Evolutionary conservation across 2,888 invertebrate species (phyloP).

Genomic region (Cheilosia scutellata): DNA sequence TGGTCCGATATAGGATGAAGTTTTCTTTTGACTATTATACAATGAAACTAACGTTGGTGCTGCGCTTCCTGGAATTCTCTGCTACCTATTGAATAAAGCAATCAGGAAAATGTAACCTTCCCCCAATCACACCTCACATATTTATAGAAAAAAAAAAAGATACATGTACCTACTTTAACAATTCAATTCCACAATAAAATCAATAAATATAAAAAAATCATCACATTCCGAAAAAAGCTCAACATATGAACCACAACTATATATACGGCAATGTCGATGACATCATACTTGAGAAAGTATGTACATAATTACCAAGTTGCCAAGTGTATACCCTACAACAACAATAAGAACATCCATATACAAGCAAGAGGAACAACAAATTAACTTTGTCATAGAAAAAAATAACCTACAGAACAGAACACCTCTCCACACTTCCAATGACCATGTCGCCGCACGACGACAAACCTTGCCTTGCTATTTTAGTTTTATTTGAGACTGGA

Average conservation of each 20-base stretch:
- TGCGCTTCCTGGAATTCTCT: too few relatives aligned
- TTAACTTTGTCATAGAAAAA: conserved; percentile 60
- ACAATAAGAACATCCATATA: conserved; percentile 39
- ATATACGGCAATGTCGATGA: conserved; percentile 68
- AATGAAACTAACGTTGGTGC: too few relatives aligned
- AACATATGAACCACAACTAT: conserved; percentile 63
- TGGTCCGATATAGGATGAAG: too few relatives aligned
- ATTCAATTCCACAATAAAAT: conserved; percentile 10
- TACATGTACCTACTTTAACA: conserved; percentile 6
- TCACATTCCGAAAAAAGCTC: conserved; percentile 58
- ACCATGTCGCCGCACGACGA: conserved; percentile 56
- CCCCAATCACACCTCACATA: not conserved
- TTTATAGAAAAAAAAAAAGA: not conserved
- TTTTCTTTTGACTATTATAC: too few relatives aligned
- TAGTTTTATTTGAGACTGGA: conserved; percentile 37
- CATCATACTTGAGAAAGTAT: conserved; percentile 67
- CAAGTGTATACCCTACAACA: conserved; percentile 66
- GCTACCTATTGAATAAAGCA: not conserved
- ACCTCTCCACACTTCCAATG: conserved; percentile 63
- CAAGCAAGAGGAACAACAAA: conserved; percentile 48
- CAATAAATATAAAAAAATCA: conserved; percentile 30
- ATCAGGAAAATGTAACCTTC: not conserved
- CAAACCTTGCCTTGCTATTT: conserved; percentile 52
- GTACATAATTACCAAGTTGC: conserved; percentile 64
- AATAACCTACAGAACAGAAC: conserved; percentile 43